Evolutionary conservation across 2,113 vertebrate genomes (phyloP), one percentile per base, ranked within the genome.

Genomic region (Zeus faber): DNA sequence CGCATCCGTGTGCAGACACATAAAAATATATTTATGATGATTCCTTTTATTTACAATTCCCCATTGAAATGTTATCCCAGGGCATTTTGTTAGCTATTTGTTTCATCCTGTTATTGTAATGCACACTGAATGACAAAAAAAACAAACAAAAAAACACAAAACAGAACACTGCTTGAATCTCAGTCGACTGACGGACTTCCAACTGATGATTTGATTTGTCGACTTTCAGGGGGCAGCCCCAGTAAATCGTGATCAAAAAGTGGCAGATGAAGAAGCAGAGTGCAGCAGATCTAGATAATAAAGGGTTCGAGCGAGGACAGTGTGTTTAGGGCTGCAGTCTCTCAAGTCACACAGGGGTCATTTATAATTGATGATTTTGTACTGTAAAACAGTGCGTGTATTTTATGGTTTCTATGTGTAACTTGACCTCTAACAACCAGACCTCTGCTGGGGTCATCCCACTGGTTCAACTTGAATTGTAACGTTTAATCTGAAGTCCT

Each of bases 311-410:
- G 9, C 17, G 16, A 20, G 3, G 40, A 27, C 16, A 16, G 44
- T 41, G 49, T 45, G 49, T 67, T 58, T 31, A 29, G 49, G 50
- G 14, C 53, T 53, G 54, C 49, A 65, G 59, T 50, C 62, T 63
- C 46, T 65, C 13, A 58, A 60, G 70, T 69, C 72, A 75, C 67
- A 79, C 46, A 56, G 52, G 70, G 71, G 60, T 73, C 54, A 72
- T 82, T 81, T 70, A 82, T 79, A 80, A 86, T 83, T 84, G 67
- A 87, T 31, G 18, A 59, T 56, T 53, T 46, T 20, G 45, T 51
- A 54, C 49, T 59, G 58, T 61, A 65, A 67, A 57, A 43, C 49
- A 48, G 54, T 54, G 55, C 58, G 33, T 37, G 33, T n/a, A 37
- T 37, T 37, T 0, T 14, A 14, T 26, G 39, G 48, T 24, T 52